A percentile compares a stretch with the other conserved stretches of the same genome.
phyloP scores from a whole-genome alignment of 2,113 vertebrate species.

The Microtus montanus region DNA sequence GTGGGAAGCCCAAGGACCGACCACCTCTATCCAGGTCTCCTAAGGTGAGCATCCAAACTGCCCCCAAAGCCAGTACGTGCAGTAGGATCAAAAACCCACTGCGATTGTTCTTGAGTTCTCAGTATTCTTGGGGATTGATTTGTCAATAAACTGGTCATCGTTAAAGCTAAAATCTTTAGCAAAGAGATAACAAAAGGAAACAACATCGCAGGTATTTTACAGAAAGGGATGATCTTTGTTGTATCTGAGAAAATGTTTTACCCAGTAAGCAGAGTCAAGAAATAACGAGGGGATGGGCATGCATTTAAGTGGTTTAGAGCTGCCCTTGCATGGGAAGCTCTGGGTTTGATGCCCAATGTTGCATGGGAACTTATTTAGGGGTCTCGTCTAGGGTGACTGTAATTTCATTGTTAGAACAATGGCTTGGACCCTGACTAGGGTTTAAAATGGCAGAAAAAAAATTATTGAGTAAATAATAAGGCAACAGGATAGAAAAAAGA shows the following conservation, averaged over 20 bases:
- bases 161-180: slow-evolving; percentile 19
- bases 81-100: too few relatives aligned
- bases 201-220: neutral
- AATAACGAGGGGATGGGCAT: neutral
- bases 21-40: too few relatives aligned
- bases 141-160: neutral
- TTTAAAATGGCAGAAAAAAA: slow-evolving; percentile 24
- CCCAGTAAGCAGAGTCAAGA: slow-evolving; percentile 7
- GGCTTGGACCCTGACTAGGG: neutral
- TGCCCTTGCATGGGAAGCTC: neutral
- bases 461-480: slow-evolving; percentile 15
- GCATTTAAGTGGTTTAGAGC: too few relatives aligned
- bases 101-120: too few relatives aligned
- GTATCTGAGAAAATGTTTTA: slow-evolving; percentile 46
- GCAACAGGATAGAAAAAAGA: neutral
- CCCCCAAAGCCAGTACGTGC: too few relatives aligned
- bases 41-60: too few relatives aligned
- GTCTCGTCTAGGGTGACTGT: neutral
- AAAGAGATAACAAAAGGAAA: slow-evolving; percentile 44
- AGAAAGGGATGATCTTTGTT: neutral
- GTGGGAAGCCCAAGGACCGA: too few relatives aligned
- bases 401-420: neutral
- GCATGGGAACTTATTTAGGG: neutral
- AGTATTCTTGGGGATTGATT: neutral
- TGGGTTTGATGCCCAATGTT: neutral